Evolutionary conservation across 2,797 vertebrate genomes (phyloP), one percentile per base, ranked within the genome.

Genomic region (Rhabdomys pumilio): DNA sequence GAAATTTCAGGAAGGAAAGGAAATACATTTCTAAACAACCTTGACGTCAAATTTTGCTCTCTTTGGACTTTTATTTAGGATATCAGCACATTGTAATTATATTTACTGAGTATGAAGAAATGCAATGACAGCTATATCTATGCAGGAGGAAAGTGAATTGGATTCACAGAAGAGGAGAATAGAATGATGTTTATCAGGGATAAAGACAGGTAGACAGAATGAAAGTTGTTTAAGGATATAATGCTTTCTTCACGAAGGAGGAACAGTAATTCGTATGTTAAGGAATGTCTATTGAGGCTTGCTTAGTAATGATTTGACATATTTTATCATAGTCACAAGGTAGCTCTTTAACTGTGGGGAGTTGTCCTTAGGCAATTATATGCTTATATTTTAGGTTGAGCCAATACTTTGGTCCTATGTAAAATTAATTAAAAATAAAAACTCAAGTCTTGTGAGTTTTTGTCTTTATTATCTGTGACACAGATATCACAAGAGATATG

Each of bases 341-440:
- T 44, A 7, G 34, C 13, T 29, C 10, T 1, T 31, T 15, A 55
- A 11, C 24, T 47, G 13, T 44, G 24, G 38, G 50, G 1, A 0
- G 15, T 38, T 53, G 24, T 26, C 55, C 53, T 63, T 6, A 8
- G 26, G 73, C 4, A 5, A 11, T 15, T 13, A 44, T 26, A 34
- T 44, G 3, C 44, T 89, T 91, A 53, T 10, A 34, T 73, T 93
- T 41, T 41, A 79, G 12, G 57, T 38, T 29, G 19, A 87, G 85
- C 20, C 72, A 94, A 84, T 12, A 5, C 1, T 93, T 61, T 69
- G 24, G 5, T 44, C 19, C 55, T 53, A n/a, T 59, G 6, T 44
- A 90, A 86, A 90, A 67, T 44, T 22, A 93, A 86, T 34, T 82
- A 14, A 86, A 95, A 89, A 73, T 9, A 87, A 34, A 63, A 14